Conservation (phyloP, 1,140 invertebrate genomes). For the Potamilus streckersoni region DNA sequence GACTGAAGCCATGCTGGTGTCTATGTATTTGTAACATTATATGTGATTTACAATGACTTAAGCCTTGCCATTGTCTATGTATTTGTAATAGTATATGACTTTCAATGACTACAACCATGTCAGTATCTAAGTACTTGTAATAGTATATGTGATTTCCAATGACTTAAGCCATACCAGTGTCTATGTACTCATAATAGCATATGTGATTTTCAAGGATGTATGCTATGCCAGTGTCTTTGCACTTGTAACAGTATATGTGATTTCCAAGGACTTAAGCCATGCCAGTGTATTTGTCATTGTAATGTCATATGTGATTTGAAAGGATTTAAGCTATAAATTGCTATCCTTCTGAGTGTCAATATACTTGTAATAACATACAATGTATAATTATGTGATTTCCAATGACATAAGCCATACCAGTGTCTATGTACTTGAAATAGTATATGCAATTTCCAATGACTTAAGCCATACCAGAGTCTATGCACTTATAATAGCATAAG, state of each 20-base stretch:
- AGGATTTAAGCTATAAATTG: too few species aligned
- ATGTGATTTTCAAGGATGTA: neutral
- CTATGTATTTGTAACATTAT: conserved; percentile 42
- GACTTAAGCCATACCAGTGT: conserved; percentile 49
- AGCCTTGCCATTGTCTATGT: conserved; percentile 13
- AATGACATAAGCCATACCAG: conserved; percentile 42
- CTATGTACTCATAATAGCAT: conserved; percentile 42
- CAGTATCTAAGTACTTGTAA: conserved; percentile 6
- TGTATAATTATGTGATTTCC: conserved; percentile 42
- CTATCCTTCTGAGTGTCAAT: too few species aligned
- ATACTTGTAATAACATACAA: neutral
- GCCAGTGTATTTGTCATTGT: too few species aligned
- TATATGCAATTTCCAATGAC: neutral
- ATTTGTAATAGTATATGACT: neutral
- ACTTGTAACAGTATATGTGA: neutral
- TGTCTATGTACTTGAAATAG: neutral
- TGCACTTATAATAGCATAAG: neutral
- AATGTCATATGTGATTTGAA: neutral
- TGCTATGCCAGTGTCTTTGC: conserved; percentile 50
- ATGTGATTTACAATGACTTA: conserved; percentile 54
- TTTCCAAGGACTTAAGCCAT: conserved; percentile 4
- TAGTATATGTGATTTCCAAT: neutral
- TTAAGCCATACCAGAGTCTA: too few species aligned
- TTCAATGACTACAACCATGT: neutral
- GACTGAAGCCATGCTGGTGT: conserved; percentile 58